Evolutionary conservation across 2,113 vertebrate species (phyloP).

Genomic region (Galbula dea): DNA sequence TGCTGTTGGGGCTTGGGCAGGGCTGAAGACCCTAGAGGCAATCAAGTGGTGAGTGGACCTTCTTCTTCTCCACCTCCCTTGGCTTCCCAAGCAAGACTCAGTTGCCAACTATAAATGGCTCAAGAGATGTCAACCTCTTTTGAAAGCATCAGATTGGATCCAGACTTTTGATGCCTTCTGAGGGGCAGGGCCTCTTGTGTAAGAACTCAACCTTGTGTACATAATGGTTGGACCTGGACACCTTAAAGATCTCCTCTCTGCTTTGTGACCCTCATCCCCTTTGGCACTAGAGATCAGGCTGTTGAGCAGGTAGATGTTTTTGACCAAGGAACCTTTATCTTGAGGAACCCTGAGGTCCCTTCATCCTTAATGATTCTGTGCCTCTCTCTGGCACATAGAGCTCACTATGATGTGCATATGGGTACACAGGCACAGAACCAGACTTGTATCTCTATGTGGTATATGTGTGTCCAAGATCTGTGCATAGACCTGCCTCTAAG

Average conservation of each 20-base stretch:
- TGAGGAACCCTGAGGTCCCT: too few species aligned
- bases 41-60: fast-evolving
- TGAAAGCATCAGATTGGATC: background rate
- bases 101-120: background rate
- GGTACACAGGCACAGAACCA: background rate
- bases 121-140: background rate
- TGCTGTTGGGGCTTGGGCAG: background rate
- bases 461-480: background rate
- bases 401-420: fast-evolving
- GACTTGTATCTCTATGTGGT: background rate
- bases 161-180: background rate
- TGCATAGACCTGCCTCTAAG: background rate
- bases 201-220: background rate
- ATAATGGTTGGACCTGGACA: too few species aligned
- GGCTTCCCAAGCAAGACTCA: background rate
- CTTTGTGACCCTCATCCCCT: background rate
- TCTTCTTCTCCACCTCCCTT: background rate
- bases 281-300: background rate
- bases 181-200: fast-evolving
- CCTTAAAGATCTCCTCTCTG: too few species aligned
- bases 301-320: background rate
- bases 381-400: background rate
- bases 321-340: background rate
- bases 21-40: background rate
- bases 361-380: too few species aligned